A percentile compares a stretch with the other conserved stretches of the same genome.
Conservation (phyloP, 37 sponge, comb jelly and placozoan genomes). For the Amphimedon queenslandica region DNA sequence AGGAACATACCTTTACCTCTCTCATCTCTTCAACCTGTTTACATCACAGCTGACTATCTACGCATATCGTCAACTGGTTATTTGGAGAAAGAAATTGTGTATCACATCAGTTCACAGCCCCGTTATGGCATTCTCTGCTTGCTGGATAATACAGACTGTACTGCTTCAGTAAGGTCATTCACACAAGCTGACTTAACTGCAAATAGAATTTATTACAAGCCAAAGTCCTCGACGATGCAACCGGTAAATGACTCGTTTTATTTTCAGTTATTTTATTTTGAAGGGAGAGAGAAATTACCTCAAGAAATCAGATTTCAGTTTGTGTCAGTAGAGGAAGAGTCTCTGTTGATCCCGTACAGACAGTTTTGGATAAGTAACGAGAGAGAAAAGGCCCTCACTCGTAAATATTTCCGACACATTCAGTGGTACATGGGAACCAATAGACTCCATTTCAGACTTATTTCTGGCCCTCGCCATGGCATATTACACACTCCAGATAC, state of each 20-base stretch:
- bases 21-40: not conserved
- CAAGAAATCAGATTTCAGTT: not conserved
- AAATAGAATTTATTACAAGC: constrained; percentile 17
- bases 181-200: constrained; percentile 30
- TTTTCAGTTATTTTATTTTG: not conserved
- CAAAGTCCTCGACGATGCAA: not conserved
- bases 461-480: constrained; percentile 18
- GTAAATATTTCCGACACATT: constrained; percentile 5
- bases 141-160: not conserved
- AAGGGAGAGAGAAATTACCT: not conserved
- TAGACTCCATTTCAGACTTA: not conserved
- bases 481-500: constrained; percentile 1
- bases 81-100: constrained; percentile 1
- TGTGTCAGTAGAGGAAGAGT: not conserved
- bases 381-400: not conserved
- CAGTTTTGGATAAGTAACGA: constrained; percentile 9
- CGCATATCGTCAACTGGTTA: not conserved
- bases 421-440: not conserved
- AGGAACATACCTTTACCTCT: constrained; percentile 38
- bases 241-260: constrained; percentile 16
- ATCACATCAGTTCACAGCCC: constrained; percentile 1
- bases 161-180: constrained; percentile 10
- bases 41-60: constrained; percentile 24
- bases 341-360: not conserved
- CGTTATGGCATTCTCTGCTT: constrained; percentile 24